These are phyloP conservation scores for Dufourea novaeangliae DNA, from an alignment of 1,140 invertebrate species.

Conservation along the genomic window DNA sequence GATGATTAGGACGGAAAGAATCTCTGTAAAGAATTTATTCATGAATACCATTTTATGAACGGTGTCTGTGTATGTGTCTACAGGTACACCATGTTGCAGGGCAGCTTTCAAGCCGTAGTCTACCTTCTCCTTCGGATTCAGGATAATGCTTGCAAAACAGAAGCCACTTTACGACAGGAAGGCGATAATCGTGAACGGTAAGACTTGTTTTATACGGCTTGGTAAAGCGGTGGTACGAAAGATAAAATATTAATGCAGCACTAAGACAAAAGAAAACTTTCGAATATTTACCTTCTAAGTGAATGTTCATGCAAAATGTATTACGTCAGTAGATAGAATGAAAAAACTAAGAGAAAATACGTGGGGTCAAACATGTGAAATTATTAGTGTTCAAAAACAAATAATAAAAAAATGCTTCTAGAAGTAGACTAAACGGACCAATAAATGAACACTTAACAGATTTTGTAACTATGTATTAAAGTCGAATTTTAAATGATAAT, in stretches of 20 bases:
- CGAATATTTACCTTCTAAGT: not conserved
- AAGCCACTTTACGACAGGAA: slow-evolving; percentile 8
- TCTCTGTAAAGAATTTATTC: not conserved
- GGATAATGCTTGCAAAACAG: slow-evolving; percentile 31
- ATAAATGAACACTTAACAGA: too few relatives aligned
- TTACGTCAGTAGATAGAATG: too few relatives aligned
- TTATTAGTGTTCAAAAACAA: too few relatives aligned
- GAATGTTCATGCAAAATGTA: not conserved
- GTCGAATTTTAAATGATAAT: too few relatives aligned
- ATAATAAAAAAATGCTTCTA: too few relatives aligned
- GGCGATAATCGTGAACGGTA: slow-evolving; percentile 40
- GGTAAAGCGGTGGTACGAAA: not conserved
- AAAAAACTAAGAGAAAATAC: not conserved
- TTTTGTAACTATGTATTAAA: too few relatives aligned
- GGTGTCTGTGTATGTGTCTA: not conserved
- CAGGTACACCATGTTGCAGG: slow-evolving; percentile 12
- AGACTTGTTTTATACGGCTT: slow-evolving; percentile 16
- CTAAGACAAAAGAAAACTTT: not conserved
- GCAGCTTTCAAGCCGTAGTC: slow-evolving; percentile 1
- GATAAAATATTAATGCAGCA: not conserved
- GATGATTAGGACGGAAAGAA: not conserved
- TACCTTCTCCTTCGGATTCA: slow-evolving; percentile 31
- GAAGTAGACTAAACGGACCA: too few relatives aligned
- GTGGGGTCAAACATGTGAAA: too few relatives aligned
- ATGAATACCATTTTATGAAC: not conserved